Evolutionary conservation across 2,797 vertebrate species (phyloP), one percentile per base, ranked within the genome.

Genomic region (Phalanger gymnotis): DNA sequence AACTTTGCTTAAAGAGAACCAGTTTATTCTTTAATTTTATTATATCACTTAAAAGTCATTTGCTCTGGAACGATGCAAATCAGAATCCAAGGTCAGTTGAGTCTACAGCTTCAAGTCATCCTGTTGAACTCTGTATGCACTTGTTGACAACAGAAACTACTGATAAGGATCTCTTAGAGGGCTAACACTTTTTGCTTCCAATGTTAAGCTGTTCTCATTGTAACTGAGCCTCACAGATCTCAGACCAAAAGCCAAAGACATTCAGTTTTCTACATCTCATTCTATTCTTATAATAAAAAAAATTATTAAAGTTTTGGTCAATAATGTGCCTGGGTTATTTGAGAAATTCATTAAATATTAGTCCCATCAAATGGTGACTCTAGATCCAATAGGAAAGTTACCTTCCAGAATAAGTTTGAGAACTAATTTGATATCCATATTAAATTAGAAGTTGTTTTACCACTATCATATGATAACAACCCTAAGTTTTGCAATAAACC

Each of bases 211-310:
- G 0, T 96, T 98, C 96, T 14, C 7, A 30, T 96, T 96, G 66
- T 92, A 97, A 96, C 30, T 56, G 4, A 91, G 87, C 97, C 25
- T 95, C 92, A 66, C 52, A 55, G n/a, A 95, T 16, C 19, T 92
- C 73, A 87, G 94, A 93, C 7, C 52, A 96, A 97, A 97, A 92
- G 94, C 95, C 92, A 95, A 54, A 93, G 81, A 89, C 91, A 40
- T 95, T 95, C 89, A 95, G 31, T 52, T 10, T 27, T 90, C 27
- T n/a, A 1, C 3, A 73, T 61, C 61, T 95, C 94, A 73, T 96
- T 96, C 95, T 92, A 54, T 96, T 95, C 92, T 87, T 89, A 92
- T 94, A 95, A 94, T 97, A 97, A 97, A 97, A 98, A 58, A 52
- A 91, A 91, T 94, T 0, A 0, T 93, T 96, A 96, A 96, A 94